Evolutionary conservation across 2,888 invertebrate genomes (phyloP).

Genomic region (Tetragonula carbonaria): DNA sequence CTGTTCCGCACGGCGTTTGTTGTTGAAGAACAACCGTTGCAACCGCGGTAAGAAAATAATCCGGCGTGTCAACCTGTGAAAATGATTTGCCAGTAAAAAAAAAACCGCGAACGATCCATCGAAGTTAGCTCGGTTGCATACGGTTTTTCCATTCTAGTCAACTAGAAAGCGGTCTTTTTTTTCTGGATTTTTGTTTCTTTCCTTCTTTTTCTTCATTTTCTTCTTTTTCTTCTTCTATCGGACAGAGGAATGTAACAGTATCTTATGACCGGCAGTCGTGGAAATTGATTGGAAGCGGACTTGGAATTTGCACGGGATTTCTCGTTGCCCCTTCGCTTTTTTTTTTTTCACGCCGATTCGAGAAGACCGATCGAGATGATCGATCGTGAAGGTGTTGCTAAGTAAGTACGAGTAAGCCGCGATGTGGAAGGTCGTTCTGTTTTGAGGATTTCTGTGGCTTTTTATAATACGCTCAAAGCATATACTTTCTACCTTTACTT

Average conservation of each 20-base stretch:
- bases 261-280: constrained; percentile 26
- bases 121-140: constrained; percentile 16
- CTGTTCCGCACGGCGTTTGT: constrained; percentile 8
- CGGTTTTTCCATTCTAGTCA: constrained; percentile 31
- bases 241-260: constrained; percentile 37
- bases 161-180: constrained; percentile 51
- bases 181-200: constrained; percentile 20
- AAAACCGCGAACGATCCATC: constrained; percentile 27
- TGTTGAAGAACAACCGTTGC: constrained; percentile 46
- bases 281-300: constrained; percentile 50
- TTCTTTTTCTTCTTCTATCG: too few relatives aligned
- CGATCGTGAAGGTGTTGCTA: neutral
- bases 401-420: too few relatives aligned
- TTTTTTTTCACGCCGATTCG: neutral
- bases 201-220: neutral
- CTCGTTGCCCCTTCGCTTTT: constrained; percentile 1
- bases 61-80: constrained; percentile 70
- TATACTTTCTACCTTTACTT: neutral
- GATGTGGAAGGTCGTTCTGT: neutral
- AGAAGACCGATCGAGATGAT: neutral
- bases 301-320: constrained; percentile 12
- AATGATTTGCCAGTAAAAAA: constrained; percentile 65
- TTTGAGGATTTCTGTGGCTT: neutral
- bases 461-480: neutral
- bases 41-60: constrained; percentile 66